Evolutionary conservation across 2,113 vertebrate species (phyloP).

Genomic region (Montifringilla adamsi): DNA sequence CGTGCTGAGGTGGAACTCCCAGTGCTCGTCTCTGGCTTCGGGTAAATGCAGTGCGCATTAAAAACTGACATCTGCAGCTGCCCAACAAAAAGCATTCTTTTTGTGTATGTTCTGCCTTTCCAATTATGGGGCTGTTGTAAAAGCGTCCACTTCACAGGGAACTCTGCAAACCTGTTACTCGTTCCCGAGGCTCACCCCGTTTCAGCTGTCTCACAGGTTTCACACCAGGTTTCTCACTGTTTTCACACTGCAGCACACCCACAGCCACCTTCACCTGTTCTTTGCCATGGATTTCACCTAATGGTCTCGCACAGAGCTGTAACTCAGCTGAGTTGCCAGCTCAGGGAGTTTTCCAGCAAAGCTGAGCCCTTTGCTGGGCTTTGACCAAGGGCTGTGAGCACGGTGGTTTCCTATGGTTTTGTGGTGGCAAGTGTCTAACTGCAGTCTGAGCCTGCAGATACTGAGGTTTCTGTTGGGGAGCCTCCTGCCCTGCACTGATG

Average conservation of each 20-base stretch:
- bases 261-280: neutral
- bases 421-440: neutral
- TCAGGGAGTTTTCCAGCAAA: neutral
- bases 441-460: neutral
- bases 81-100: neutral
- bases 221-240: accelerated
- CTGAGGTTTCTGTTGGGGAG: neutral
- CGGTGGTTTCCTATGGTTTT: accelerated
- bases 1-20: neutral
- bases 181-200: accelerated
- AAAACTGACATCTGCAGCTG: neutral
- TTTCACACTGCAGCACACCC: neutral
- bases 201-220: neutral
- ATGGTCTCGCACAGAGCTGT: neutral
- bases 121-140: neutral
- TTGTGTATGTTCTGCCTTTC: neutral
- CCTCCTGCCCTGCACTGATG: neutral
- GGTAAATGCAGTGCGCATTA: accelerated
- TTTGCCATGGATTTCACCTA: accelerated
- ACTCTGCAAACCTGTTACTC: neutral
- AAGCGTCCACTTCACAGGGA: accelerated
- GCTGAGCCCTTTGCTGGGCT: neutral
- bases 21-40: accelerated
- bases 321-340: neutral
- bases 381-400: neutral